phyloP scores from a whole-genome alignment of 2,797 vertebrate species.

The Lacerta agilis region DNA sequence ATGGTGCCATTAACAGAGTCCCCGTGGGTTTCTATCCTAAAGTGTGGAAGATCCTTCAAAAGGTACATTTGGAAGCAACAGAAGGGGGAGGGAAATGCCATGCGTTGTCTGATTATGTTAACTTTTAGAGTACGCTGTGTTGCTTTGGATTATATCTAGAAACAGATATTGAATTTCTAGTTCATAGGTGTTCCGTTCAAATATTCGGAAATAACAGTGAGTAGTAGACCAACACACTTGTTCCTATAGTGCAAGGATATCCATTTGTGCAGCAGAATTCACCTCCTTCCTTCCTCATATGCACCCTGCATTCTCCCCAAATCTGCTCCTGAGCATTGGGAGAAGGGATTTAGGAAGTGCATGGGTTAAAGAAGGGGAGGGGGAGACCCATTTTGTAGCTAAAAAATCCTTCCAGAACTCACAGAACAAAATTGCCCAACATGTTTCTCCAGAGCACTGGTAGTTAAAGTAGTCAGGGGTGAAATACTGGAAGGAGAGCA shows the following conservation, averaged over 20 bases:
- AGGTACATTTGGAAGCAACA: conserved; percentile 72
- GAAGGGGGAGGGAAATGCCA: background rate
- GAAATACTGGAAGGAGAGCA: background rate
- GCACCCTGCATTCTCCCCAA: too few relatives aligned
- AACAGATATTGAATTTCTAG: background rate
- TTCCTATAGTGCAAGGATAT: too few relatives aligned
- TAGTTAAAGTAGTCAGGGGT: background rate
- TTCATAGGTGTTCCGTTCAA: background rate
- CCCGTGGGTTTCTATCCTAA: conserved; percentile 97
- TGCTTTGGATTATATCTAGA: background rate
- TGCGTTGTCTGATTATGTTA: rapidly evolving
- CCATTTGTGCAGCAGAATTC: too few relatives aligned
- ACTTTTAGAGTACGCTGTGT: background rate
- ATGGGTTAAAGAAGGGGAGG: too few relatives aligned
- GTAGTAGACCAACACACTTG: too few relatives aligned
- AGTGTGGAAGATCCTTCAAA: conserved; percentile 97
- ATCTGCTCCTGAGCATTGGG: too few relatives aligned
- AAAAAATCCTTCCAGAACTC: too few relatives aligned
- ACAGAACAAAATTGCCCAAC: too few relatives aligned
- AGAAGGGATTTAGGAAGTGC: too few relatives aligned
- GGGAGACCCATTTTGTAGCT: too few relatives aligned
- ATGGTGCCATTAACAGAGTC: conserved; percentile 97
- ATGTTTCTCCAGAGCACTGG: background rate
- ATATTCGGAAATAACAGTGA: background rate
- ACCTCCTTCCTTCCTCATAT: too few relatives aligned